Percentiles rank a stretch among this genome's conserved stretches.
Conservation (phyloP, 2,113 vertebrate species). For the Pheucticus melanocephalus region DNA sequence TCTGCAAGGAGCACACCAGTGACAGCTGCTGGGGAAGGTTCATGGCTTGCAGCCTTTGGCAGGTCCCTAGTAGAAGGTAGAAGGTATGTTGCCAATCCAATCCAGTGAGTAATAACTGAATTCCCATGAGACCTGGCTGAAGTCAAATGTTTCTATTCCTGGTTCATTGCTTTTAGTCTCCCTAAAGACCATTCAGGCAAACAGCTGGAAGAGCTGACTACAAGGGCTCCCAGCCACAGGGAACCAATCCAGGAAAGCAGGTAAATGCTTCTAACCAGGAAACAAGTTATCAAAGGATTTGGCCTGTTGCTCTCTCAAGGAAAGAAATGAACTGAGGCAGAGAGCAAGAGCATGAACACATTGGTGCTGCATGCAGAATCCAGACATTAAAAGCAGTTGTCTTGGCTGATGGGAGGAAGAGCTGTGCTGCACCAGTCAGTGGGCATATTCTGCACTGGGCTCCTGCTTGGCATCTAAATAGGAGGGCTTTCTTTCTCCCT, state of each 20-base stretch:
- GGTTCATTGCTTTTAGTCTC: conserved; percentile 76
- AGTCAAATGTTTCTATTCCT: conserved; percentile 76
- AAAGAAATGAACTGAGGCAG: background rate
- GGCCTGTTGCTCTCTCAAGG: background rate
- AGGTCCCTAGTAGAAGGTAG: conserved; percentile 69
- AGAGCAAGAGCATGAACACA: background rate
- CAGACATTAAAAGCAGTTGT: background rate
- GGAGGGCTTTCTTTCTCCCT: background rate
- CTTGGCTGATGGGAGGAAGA: background rate
- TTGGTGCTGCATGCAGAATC: background rate
- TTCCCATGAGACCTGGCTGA: conserved; percentile 68
- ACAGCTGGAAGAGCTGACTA: conserved; percentile 68
- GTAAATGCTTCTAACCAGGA: conserved; percentile 47
- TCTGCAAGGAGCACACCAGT: conserved; percentile 68
- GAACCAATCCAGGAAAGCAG: conserved; percentile 42
- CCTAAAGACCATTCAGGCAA: conserved; percentile 72
- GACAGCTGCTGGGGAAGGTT: conserved; percentile 74
- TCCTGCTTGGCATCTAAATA: background rate
- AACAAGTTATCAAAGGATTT: conserved; percentile 11
- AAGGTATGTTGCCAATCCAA: conserved; percentile 62
- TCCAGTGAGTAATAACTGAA: conserved; percentile 74
- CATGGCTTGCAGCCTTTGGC: conserved; percentile 81
- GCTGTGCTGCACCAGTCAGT: background rate
- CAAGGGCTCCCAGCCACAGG: conserved; percentile 56
- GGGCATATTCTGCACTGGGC: background rate